A percentile compares a stretch with the other conserved stretches of the same genome.
These are phyloP conservation scores for Epistrophe eligans DNA, from an alignment of 2,888 invertebrate species.

Conservation along the genomic window DNA sequence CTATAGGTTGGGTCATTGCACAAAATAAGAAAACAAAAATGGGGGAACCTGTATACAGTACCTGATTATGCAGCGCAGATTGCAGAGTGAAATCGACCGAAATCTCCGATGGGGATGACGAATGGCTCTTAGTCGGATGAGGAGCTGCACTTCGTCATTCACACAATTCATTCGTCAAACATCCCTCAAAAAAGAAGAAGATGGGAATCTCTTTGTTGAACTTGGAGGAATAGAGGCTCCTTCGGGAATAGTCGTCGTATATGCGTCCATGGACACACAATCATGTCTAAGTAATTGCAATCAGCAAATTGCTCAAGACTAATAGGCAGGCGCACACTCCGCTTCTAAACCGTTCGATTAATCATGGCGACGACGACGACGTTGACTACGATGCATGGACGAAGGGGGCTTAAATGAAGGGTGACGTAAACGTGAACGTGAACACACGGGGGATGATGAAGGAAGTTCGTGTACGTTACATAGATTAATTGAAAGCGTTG, in stretches of 20 bases:
- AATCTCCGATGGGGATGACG: slow-evolving; percentile 45
- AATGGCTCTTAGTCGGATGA: not conserved
- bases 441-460: not conserved
- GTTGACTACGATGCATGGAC: not conserved
- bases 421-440: slow-evolving; percentile 22
- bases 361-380: slow-evolving; percentile 42
- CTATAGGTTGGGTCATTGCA: slow-evolving; percentile 43
- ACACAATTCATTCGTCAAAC: slow-evolving; percentile 58
- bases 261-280: not conserved
- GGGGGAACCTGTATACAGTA: not conserved
- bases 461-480: slow-evolving; percentile 5
- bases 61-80: slow-evolving; percentile 46
- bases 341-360: slow-evolving; percentile 60
- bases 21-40: slow-evolving; percentile 8
- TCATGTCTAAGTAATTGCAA: slow-evolving; percentile 64
- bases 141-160: slow-evolving; percentile 63
- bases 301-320: slow-evolving; percentile 70
- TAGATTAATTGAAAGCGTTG: slow-evolving; percentile 68
- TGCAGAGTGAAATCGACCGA: slow-evolving; percentile 48
- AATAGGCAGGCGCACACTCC: slow-evolving; percentile 68
- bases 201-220: slow-evolving; percentile 12
- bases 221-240: slow-evolving; percentile 19
- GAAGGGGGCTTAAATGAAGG: not conserved
- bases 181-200: slow-evolving; percentile 14
- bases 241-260: slow-evolving; percentile 44